Percentiles rank a stretch among this genome's conserved stretches.
These are phyloP conservation scores for Trypoxylus dichotomus DNA, from an alignment of 1,140 invertebrate species.

Conservation along the genomic window DNA sequence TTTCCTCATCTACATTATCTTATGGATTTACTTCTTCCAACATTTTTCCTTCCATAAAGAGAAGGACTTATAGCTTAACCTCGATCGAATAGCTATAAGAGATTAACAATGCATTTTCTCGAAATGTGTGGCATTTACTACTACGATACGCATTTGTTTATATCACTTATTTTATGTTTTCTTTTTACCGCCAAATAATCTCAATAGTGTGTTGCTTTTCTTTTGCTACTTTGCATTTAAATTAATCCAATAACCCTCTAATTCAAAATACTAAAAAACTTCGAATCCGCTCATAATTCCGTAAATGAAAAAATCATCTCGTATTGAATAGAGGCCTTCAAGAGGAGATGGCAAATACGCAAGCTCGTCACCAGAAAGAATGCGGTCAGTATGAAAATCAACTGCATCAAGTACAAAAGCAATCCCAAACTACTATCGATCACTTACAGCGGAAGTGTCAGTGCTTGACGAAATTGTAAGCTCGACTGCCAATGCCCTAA, in stretches of 20 bases:
- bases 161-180: conserved; percentile 8
- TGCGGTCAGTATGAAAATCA: conserved; percentile 42
- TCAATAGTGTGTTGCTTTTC: background rate
- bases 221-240: conserved; percentile 2
- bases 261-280: background rate
- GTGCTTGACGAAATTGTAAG: conserved; percentile 60
- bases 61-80: background rate
- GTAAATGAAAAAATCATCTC: conserved; percentile 28
- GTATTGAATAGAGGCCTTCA: conserved; percentile 46
- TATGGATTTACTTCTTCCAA: conserved; percentile 28
- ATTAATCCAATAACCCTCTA: background rate
- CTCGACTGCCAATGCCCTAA: conserved; percentile 33
- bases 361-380: conserved; percentile 47
- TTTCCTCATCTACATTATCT: conserved; percentile 30
- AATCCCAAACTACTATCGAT: conserved; percentile 56
- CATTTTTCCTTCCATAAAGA: background rate
- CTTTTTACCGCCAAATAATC: background rate
- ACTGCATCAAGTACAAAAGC: conserved; percentile 45
- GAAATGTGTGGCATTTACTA: conserved; percentile 18
- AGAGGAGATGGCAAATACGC: conserved; percentile 45
- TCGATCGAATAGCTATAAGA: background rate
- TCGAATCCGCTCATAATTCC: background rate
- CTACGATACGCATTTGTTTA: conserved; percentile 7
- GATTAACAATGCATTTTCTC: background rate
- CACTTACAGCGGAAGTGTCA: conserved; percentile 58